Percentiles rank a stretch among this genome's conserved stretches.
These are phyloP conservation scores for Hydrozoanthus gracilis DNA, from an alignment of 92 coral and sea anemone species.

Conservation along the genomic window DNA sequence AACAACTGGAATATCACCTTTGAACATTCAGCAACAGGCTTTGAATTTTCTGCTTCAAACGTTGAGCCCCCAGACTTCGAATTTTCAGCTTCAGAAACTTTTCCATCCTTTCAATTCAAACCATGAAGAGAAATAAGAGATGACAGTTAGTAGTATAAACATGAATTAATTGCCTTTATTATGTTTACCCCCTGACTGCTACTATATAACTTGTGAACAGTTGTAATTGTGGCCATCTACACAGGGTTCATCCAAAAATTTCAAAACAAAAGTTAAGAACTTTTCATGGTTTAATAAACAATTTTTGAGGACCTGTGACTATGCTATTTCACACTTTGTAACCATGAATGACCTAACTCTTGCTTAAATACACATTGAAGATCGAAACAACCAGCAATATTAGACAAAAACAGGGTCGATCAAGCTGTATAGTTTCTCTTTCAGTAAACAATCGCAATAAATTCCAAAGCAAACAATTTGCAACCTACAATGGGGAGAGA, in stretches of 20 bases:
- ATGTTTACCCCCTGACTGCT: constrained; percentile 28
- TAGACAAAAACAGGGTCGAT: background rate
- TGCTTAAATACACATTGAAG: background rate
- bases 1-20: constrained; percentile 19
- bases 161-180: constrained; percentile 13
- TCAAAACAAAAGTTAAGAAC: background rate
- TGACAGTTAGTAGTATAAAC: constrained; percentile 13
- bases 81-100: constrained; percentile 48
- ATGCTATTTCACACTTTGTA: background rate
- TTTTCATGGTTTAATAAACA: background rate
- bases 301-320: background rate
- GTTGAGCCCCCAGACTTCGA: constrained; percentile 38
- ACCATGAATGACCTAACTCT: no score
- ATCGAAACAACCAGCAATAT: background rate
- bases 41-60: constrained; percentile 39
- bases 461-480: background rate
- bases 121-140: no score
- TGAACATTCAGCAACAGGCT: constrained; percentile 41
- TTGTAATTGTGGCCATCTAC: no score
- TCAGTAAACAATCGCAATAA: background rate
- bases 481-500: constrained; percentile 6
- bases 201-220: constrained; percentile 35
- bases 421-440: background rate
- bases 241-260: constrained; percentile 7
- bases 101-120: constrained; percentile 46